These are phyloP conservation scores for Axis porcinus DNA, from an alignment of 2,113 vertebrate species.

Conservation along the genomic window DNA sequence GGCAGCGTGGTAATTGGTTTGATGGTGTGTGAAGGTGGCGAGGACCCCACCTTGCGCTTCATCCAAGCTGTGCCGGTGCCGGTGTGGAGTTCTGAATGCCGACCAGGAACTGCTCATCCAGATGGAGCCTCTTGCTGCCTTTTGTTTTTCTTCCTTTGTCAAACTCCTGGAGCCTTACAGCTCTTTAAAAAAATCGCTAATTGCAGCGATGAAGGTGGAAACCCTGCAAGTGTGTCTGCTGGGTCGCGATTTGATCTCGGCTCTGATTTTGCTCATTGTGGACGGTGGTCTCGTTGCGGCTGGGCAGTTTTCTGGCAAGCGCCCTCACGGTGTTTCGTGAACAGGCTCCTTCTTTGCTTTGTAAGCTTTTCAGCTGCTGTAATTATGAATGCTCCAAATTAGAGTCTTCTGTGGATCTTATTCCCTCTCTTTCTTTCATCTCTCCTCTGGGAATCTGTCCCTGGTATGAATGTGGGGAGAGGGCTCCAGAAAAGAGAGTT, in stretches of 20 bases:
- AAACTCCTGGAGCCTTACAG: conserved; percentile 63
- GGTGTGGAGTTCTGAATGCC: conserved; percentile 71
- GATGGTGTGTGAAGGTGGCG: conserved; percentile 51
- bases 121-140: conserved; percentile 74
- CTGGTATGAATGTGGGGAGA: not conserved
- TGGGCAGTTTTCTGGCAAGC: conserved; percentile 57
- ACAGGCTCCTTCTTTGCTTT: conserved; percentile 22
- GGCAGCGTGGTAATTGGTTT: conserved; percentile 73
- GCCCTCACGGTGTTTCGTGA: conserved; percentile 56
- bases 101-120: conserved; percentile 67
- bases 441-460: conserved; percentile 45
- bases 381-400: conserved; percentile 69
- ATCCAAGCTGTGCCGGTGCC: conserved; percentile 48
- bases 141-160: conserved; percentile 75
- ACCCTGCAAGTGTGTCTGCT: conserved; percentile 66
- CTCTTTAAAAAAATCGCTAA: conserved; percentile 64
- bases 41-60: conserved; percentile 58
- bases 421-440: conserved; percentile 58
- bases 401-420: conserved; percentile 71
- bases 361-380: conserved; percentile 64
- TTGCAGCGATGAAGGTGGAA: conserved; percentile 57
- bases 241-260: conserved; percentile 62
- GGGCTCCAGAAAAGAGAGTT: conserved; percentile 12
- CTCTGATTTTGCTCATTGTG: conserved; percentile 63
- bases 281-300: conserved; percentile 31